Conservation (phyloP, 2,113 vertebrate genomes). For the Bos indicus region DNA sequence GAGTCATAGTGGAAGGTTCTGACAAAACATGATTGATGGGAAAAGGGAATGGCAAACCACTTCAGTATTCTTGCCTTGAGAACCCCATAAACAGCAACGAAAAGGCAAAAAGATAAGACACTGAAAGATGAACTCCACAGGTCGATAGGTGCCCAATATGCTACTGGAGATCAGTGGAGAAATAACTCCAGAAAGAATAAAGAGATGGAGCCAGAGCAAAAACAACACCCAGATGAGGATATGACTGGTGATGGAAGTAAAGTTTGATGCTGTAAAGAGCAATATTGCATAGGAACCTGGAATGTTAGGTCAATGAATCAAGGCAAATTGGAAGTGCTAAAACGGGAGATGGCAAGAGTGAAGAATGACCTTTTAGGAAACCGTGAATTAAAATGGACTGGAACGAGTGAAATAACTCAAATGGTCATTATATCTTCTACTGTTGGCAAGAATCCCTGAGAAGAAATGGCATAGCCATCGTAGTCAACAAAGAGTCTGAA, state of each 20-base stretch:
- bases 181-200: neutral
- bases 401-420: neutral
- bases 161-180: neutral
- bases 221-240: neutral
- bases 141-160: rapidly evolving
- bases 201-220: neutral
- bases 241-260: neutral
- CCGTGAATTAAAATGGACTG: neutral
- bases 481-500: neutral
- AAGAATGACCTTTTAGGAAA: neutral
- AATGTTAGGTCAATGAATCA: neutral
- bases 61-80: neutral
- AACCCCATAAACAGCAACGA: neutral
- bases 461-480: rapidly evolving
- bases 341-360: neutral
- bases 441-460: neutral
- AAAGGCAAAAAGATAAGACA: neutral
- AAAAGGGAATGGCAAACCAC: neutral
- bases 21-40: neutral
- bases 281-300: neutral
- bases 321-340: neutral
- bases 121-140: neutral
- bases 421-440: neutral
- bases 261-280: neutral
- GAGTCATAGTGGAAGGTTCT: neutral